Evolutionary conservation across 64 coral and sea anemone species (phyloP).

Genomic region (Cladopsammia gracilis): DNA sequence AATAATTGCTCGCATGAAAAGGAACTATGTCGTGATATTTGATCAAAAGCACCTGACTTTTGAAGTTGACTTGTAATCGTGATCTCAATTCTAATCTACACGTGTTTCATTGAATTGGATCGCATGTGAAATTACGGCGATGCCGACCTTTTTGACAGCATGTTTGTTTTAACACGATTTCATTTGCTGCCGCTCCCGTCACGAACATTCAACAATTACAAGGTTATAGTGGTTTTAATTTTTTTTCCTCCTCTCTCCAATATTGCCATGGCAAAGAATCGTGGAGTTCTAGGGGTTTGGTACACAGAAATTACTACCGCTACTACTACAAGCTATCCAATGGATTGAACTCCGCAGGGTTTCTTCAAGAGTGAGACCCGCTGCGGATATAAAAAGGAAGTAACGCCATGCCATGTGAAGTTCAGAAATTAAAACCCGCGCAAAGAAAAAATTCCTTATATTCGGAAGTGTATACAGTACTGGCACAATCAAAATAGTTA

Average conservation of each 20-base stretch:
- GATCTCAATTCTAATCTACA: conserved; percentile 28
- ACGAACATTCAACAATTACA: background rate
- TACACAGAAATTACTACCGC: background rate
- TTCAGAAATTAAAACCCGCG: background rate
- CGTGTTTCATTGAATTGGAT: conserved; percentile 50
- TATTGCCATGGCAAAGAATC: conserved; percentile 9
- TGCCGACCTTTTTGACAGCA: conserved; percentile 28
- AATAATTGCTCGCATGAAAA: conserved; percentile 24
- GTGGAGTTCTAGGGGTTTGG: background rate
- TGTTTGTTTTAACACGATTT: conserved; percentile 40
- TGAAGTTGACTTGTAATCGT: conserved; percentile 2
- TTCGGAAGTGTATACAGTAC: background rate
- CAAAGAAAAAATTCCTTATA: background rate
- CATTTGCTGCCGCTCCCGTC: background rate
- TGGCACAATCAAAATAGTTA: background rate
- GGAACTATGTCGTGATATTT: conserved; percentile 22
- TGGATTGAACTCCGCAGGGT: background rate
- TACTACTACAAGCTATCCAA: background rate
- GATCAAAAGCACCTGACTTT: conserved; percentile 42
- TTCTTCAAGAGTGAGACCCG: background rate
- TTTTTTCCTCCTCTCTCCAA: background rate
- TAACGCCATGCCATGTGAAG: conserved; percentile 5
- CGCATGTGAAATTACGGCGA: conserved; percentile 27
- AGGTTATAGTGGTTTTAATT: background rate
- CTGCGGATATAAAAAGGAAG: background rate